Base-by-base conservation (phyloP, 2,113 vertebrate genomes). In the Aldabrachelys gigantea region DNA sequence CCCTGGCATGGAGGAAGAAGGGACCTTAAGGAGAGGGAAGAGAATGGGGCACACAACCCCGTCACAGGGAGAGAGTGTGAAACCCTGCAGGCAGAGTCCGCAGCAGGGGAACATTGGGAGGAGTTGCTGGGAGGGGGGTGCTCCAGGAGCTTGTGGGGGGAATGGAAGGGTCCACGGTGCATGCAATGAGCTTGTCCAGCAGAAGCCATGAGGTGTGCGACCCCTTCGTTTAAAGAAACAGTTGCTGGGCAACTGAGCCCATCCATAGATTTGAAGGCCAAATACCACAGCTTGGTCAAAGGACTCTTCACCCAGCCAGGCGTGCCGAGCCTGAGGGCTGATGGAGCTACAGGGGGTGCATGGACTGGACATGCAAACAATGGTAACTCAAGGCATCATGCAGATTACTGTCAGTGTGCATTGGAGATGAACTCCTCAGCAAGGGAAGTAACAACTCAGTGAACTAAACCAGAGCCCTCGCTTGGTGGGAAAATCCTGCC, bases 401-500 rank as follows among this genome's bases (percentile, higher is more conserved):
- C 29, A 22, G 22, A n/a, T 38, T 38, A 38, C n/a, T 21, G 2
- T 38, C 17, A 2, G 19, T 16, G 14, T 3, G 19, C 35, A 38
- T 8, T 72, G 10, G 9, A 21, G n/a, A 10, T 38, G 62, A 38
- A 38, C 65, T 72, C 65, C 17, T 11, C n/a, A 72, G 65, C 19
- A 21, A 41, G 56, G 2, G 13, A 1, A 10, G 21, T 57, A 0
- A 76, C 38, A 44, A 11, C 5, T 69, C 12, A 1, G 31, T 0
- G 2, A 2, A 17, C 3, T 44, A 76, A 44, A 22, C 38, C 22
- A 8, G n/a, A 5, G 3, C 25, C 6, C 22, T 1, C 12, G n/a
- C 19, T 59, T 7, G 1, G 92, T 25, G 21, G 95, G 72, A 16
- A 52, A 1, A 62, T 92, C 78, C 91, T 87, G 95, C 91, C 96